These are phyloP conservation scores for Rhagophthalmus giganteus DNA, from an alignment of 2,888 invertebrate genomes.

Conservation along the genomic window DNA sequence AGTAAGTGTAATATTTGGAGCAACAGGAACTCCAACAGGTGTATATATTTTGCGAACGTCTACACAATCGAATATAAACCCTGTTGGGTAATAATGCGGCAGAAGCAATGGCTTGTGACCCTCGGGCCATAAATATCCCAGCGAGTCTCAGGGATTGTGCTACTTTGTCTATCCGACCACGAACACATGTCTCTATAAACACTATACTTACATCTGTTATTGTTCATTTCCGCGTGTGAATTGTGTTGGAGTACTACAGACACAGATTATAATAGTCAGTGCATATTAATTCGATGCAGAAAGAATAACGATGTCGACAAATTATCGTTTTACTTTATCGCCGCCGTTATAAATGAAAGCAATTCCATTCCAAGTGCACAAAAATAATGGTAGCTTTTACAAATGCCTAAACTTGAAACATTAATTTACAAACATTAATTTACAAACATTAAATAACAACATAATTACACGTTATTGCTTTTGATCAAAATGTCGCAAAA, in stretches of 20 bases:
- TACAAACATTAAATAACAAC: no score
- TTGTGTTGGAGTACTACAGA: slow-evolving; percentile 1
- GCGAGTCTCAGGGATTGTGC: slow-evolving; percentile 49
- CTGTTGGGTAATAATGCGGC: slow-evolving; percentile 56
- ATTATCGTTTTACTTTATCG: neutral
- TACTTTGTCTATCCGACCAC: slow-evolving; percentile 34
- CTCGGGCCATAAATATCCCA: slow-evolving; percentile 56
- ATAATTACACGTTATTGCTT: no score
- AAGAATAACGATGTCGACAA: neutral
- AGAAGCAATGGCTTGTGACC: slow-evolving; percentile 58
- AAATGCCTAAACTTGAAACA: no score
- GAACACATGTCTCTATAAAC: slow-evolving; percentile 33
- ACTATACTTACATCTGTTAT: slow-evolving; percentile 32
- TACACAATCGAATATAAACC: slow-evolving; percentile 55
- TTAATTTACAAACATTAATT: no score
- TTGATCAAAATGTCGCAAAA: no score
- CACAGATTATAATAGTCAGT: slow-evolving; percentile 6
- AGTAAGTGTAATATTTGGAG: slow-evolving; percentile 30
- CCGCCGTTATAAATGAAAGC: neutral
- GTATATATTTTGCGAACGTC: slow-evolving; percentile 55
- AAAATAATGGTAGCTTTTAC: no score
- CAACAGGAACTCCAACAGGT: slow-evolving; percentile 54
- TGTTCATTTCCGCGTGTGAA: slow-evolving; percentile 29
- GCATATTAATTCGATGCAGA: neutral
- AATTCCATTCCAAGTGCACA: neutral